phyloP scores from a whole-genome alignment of 2,797 vertebrate genomes.

The Enteromius treurensis region DNA sequence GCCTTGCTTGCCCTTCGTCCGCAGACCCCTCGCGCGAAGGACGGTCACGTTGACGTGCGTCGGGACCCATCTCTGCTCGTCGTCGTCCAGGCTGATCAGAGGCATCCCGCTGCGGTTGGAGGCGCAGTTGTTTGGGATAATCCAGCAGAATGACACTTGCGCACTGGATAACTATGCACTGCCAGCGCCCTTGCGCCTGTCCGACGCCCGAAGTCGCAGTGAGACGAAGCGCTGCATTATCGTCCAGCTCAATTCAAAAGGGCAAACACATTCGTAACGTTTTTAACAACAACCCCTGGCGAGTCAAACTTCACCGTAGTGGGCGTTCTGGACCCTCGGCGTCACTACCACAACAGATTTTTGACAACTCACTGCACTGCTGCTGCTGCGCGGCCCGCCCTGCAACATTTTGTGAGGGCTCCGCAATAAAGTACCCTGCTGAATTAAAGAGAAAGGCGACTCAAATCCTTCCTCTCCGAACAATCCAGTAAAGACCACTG shows the following conservation, averaged over 20 bases:
- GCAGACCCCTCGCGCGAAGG: conserved; percentile 86
- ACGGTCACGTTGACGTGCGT: conserved; percentile 95
- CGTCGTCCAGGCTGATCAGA: conserved; percentile 80
- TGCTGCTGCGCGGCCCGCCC: conserved; percentile 66
- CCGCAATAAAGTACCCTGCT: conserved; percentile 65
- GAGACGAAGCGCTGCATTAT: conserved; percentile 67
- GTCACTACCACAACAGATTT: conserved; percentile 59
- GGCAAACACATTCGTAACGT: conserved; percentile 21
- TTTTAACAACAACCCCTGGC: background rate
- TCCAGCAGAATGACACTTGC: conserved; percentile 50
- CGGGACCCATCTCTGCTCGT: conserved; percentile 89
- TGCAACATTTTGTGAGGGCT: conserved; percentile 61
- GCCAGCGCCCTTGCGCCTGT: conserved; percentile 49
- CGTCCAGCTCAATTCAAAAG: conserved; percentile 48
- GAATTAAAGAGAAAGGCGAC: conserved; percentile 74
- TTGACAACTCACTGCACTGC: conserved; percentile 60
- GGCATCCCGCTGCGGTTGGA: conserved; percentile 74
- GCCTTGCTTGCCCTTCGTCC: conserved; percentile 89
- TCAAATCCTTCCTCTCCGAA: background rate
- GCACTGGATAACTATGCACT: conserved; percentile 45
- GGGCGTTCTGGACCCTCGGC: conserved; percentile 12
- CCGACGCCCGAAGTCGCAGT: conserved; percentile 57
- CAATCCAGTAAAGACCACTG: no score
- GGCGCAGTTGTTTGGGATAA: conserved; percentile 27
- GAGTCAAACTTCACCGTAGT: conserved; percentile 28